Percentiles rank a stretch among this genome's conserved stretches.
phyloP scores from a whole-genome alignment of 1,140 invertebrate genomes.

The Olivierus martensii region DNA sequence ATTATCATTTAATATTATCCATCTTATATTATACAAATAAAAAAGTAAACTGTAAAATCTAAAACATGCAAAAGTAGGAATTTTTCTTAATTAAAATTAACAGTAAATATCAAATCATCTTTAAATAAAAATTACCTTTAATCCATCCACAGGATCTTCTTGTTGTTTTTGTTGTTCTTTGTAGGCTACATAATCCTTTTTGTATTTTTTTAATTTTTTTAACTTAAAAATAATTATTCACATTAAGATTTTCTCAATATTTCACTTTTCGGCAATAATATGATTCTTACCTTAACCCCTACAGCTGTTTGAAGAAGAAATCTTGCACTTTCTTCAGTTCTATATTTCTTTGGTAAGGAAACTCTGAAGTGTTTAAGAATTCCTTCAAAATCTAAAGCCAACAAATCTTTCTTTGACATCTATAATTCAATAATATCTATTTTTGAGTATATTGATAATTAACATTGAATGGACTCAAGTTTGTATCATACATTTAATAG shows the following conservation, averaged over 20 bases:
- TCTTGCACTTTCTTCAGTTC: slow-evolving; percentile 73
- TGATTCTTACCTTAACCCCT: slow-evolving; percentile 55
- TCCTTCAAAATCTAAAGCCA: slow-evolving; percentile 91
- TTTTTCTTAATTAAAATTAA: no score
- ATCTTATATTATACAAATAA: no score
- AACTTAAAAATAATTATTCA: no score
- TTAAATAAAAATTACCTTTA: slow-evolving; percentile 33
- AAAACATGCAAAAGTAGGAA: no score
- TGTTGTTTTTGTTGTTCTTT: slow-evolving; percentile 47
- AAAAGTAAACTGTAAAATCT: no score
- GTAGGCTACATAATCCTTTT: slow-evolving; percentile 71
- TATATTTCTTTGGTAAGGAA: slow-evolving; percentile 87
- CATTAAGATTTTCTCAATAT: no score
- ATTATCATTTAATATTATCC: no score
- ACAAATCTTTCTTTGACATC: slow-evolving; percentile 78
- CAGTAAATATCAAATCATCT: no score
- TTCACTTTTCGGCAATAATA: no score
- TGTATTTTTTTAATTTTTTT: slow-evolving; percentile 90
- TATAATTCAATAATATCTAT: slow-evolving; percentile 29
- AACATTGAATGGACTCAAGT: not conserved
- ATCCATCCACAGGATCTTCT: slow-evolving; percentile 42
- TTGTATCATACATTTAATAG: not conserved
- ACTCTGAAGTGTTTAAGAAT: slow-evolving; percentile 86
- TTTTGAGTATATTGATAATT: no score
- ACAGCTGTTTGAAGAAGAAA: slow-evolving; percentile 81